phyloP scores from a whole-genome alignment of 1,140 invertebrate species.

The Cherax quadricarinatus region DNA sequence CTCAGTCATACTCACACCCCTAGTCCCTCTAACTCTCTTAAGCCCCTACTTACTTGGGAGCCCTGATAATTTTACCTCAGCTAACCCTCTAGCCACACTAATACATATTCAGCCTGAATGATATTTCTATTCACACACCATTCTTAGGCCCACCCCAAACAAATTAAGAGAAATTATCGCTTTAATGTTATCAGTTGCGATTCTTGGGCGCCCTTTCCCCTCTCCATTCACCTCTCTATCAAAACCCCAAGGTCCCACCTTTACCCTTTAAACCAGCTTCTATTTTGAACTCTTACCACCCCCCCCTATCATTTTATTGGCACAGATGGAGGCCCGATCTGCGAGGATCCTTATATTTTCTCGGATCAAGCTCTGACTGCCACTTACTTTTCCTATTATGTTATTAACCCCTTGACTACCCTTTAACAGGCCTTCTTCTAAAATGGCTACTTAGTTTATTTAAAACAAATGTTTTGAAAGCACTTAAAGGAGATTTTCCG shows the following conservation, averaged over 20 bases:
- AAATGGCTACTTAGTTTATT: not conserved
- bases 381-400: not conserved
- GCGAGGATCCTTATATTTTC: not conserved
- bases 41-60: constrained; percentile 80
- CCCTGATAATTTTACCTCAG: constrained; percentile 76
- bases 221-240: not conserved
- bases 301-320: not conserved
- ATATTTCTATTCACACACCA: constrained; percentile 83
- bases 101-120: constrained; percentile 80
- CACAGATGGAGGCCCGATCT: not conserved
- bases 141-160: constrained; percentile 85
- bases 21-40: constrained; percentile 73
- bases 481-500: not conserved
- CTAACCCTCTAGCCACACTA: constrained; percentile 84
- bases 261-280: not conserved
- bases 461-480: not conserved
- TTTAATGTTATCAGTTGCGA: not conserved
- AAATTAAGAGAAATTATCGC: constrained; percentile 85
- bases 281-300: not conserved
- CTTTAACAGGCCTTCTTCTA: not conserved
- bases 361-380: not conserved
- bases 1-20: not conserved
- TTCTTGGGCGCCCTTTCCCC: not conserved
- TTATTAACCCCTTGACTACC: not conserved
- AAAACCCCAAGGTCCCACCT: not conserved